Base-by-base conservation (phyloP, 2,113 vertebrate species). In the Agelaius phoeniceus region DNA sequence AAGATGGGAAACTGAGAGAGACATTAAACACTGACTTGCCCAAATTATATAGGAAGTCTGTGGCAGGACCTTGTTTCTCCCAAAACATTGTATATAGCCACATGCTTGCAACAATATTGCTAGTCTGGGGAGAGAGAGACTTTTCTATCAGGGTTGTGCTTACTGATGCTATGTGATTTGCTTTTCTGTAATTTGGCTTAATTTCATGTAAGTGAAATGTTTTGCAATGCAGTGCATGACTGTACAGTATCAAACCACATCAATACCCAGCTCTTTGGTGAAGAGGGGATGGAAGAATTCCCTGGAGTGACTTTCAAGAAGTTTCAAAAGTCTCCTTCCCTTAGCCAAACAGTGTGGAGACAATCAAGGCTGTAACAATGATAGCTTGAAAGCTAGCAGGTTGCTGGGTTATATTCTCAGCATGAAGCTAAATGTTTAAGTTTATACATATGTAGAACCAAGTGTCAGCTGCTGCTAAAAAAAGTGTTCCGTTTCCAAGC, bases 31-130 rank as follows among this genome's bases (percentile, higher is more conserved):
- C 35, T 44, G 12, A 84, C 61, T 95, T 72, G 22, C 33, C 15
- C 33, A 95, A 95, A 95, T 94, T 94, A 95, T 67, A 95, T 52
- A 89, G 91, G 61, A 95, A 91, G 31, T 44, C 74, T 91, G 91
- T 24, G 87, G 91, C 57, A 48, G 33, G 44, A 89, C 65, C 33
- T 81, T 67, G 39, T 16, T 81, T 93, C 57, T 92, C n/a, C 18
- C 77, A 82, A 78, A 94, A 57, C 15, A 41, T 27, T 55, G 55
- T 22, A 72, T 84, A 19, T 63, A 86, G 84, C 73, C 27, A 89
- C 73, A 81, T 44, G 24, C 8, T 52, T 92, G 39, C 65, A 92
- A 41, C 30, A 84, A 28, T 80, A 84, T 41, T 94, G 39, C 24
- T 81, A 67, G 77, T 78, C 65, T 84, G 15, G 68, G 65, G 13